phyloP scores from a whole-genome alignment of 2,888 invertebrate species.

The Aleiodes testaceus region DNA sequence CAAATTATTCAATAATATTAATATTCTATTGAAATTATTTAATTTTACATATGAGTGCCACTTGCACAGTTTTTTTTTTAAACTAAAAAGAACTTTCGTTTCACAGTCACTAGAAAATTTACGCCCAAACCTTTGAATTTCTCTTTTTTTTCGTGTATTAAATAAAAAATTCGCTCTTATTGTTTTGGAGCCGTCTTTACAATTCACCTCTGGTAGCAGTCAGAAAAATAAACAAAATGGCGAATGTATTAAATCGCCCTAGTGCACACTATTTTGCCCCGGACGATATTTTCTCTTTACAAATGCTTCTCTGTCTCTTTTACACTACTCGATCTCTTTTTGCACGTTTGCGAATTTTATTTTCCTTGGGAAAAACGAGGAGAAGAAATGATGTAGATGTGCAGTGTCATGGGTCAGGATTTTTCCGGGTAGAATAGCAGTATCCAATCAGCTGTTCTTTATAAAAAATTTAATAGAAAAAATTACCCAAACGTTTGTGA shows the following conservation, averaged over 20 bases:
- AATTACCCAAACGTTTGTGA: too few species aligned
- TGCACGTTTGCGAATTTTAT: constrained; percentile 24
- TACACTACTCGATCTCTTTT: not conserved
- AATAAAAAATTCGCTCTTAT: not conserved
- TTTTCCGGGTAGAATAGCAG: not conserved
- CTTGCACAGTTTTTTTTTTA: not conserved
- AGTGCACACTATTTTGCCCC: constrained; percentile 16
- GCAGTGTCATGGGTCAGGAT: constrained; percentile 14
- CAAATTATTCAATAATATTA: not conserved
- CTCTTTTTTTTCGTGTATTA: constrained; percentile 29
- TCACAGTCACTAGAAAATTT: not conserved
- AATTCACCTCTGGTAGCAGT: constrained; percentile 2
- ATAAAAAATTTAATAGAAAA: too few species aligned
- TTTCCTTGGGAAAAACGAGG: not conserved
- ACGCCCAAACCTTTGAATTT: constrained; percentile 12
- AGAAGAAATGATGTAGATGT: not conserved
- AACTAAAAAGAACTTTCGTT: not conserved
- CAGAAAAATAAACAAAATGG: constrained; percentile 87
- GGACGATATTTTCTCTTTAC: constrained; percentile 4
- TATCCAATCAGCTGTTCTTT: too few species aligned
- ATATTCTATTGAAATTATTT: not conserved
- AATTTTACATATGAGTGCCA: not conserved
- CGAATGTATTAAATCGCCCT: constrained; percentile 64
- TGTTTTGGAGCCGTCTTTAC: not conserved
- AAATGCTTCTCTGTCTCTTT: constrained; percentile 11